A percentile compares a stretch with the other conserved stretches of the same genome.
These are phyloP conservation scores for Cepaea hortensis DNA, from an alignment of 2,888 invertebrate genomes.

Conservation along the genomic window DNA sequence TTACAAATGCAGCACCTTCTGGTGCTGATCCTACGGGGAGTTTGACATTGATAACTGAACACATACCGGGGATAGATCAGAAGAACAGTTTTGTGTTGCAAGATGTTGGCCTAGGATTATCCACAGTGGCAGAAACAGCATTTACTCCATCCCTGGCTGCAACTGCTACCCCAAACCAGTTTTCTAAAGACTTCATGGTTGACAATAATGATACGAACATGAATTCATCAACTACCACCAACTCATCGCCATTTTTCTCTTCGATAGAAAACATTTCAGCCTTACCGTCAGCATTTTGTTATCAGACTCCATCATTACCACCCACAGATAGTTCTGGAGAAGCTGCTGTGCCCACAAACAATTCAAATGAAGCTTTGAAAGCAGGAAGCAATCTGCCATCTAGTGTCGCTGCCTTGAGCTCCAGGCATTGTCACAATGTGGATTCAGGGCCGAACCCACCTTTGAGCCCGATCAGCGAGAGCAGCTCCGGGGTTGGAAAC, in stretches of 20 bases:
- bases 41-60: neutral
- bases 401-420: neutral
- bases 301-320: conserved; percentile 10
- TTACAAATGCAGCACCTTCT: neutral
- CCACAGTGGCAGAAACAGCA: neutral
- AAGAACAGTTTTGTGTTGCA: neutral
- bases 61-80: neutral
- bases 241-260: conserved; percentile 10
- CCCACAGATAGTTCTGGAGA: conserved; percentile 7
- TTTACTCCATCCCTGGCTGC: neutral
- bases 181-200: conserved; percentile 2
- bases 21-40: too few species aligned
- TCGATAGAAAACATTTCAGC: neutral
- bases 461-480: conserved; percentile 76
- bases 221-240: conserved; percentile 10
- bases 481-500: conserved; percentile 74
- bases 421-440: conserved; percentile 41
- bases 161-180: neutral
- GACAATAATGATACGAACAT: neutral
- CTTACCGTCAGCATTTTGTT: neutral
- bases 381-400: conserved; percentile 6
- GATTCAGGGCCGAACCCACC: conserved; percentile 67
- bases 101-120: neutral
- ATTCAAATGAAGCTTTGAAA: neutral
- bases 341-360: neutral